Base-by-base conservation (phyloP, 37 sponge, comb jelly and placozoan species). In the Tethya wilhelma region DNA sequence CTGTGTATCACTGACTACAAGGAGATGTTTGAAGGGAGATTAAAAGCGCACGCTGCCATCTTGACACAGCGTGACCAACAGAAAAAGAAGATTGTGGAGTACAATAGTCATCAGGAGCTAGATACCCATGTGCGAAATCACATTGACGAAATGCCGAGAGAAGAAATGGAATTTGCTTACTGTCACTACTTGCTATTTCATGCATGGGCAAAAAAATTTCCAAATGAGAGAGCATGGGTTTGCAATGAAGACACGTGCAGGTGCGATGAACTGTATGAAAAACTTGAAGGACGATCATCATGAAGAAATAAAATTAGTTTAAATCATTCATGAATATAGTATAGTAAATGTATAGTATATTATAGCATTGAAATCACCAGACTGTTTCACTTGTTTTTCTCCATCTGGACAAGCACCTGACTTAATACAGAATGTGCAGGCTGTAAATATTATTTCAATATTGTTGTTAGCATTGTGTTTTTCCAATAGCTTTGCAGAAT, bases 161-260 rank as follows among this genome's bases (percentile, higher is more conserved):
- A 76, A 1, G 77, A 76, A 1, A 60, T 76, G 25, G 77, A 76
- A 28, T 76, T 62, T 41, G 25, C 29, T n/a, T 38, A 76, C 25
- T 60, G 60, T 41, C 77, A 62, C 31, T 76, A 76, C 38, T 29
- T 76, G 29, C 43, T 60, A 26, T 73, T 73, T n/a, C 74, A 73
- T 49, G 56, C 74, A 26, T 73, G 74, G 74, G 38, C 30, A 4
- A 49, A 5, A 28, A 60, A 76, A 60, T 76, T 26, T 37, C 62
- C 62, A 33, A n/a, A 60, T 1, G n/a, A 76, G 2, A 23, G n/a
- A 38, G 63, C 42, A 4, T 76, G 77, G 77, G 39, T 33, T 17
- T 76, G 77, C 37, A 14, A 49, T 49, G 14, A 9, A 19, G 53
- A 49, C 53, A 49, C 9, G 14, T 49, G 53, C 53, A n/a, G n/a